Base-by-base conservation (phyloP, 2,113 vertebrate genomes). In the Trematocara variabile region DNA sequence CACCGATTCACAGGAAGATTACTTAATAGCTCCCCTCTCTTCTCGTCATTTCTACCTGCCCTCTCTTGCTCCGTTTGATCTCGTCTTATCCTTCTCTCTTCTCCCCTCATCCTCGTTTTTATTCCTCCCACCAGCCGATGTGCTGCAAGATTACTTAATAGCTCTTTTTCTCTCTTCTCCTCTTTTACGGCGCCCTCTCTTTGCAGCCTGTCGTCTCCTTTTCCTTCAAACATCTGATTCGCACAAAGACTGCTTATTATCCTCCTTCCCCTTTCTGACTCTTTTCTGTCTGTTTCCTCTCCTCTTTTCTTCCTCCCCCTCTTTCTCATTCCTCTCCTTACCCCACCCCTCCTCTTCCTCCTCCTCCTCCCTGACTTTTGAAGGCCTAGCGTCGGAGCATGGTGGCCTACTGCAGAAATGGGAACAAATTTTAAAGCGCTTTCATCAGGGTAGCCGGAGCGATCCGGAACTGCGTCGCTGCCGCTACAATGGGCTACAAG, bases 21-120 rank as follows among this genome's bases (percentile, higher is more conserved):
- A 91, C 94, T 95, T 94, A 94, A 95, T 95, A 90, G 95, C 91
- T 80, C 80, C 85, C 65, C 86, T 82, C 82, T 91, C 88, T 88
- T 93, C 86, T 88, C 77, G 52, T 92, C 90, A 86, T 92, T 92
- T 86, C 91, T 88, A 81, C 86, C 88, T 85, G 90, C 80, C 83
- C 88, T 90, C 82, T 89, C 88, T 65, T 41, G 87, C 82, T 91
- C 93, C 0, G 83, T 56, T 90, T 93, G 90, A 91, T 93, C 90
- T 81, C 88, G 70, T 86, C 83, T 92, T 63, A 89, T 92, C 86
- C 80, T 46, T n/a, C 53, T 25, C 84, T 88, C 82, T 8, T 90
- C 88, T 50, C 6, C 60, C 56, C 58, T 92, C 90, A 39, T 82
- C 80, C 78, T 83, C 83, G 65, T 93, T 90, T 84, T 92, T 48